Evolutionary conservation across 2,113 vertebrate species (phyloP).

Genomic region (Phrynosoma platyrhinos): DNA sequence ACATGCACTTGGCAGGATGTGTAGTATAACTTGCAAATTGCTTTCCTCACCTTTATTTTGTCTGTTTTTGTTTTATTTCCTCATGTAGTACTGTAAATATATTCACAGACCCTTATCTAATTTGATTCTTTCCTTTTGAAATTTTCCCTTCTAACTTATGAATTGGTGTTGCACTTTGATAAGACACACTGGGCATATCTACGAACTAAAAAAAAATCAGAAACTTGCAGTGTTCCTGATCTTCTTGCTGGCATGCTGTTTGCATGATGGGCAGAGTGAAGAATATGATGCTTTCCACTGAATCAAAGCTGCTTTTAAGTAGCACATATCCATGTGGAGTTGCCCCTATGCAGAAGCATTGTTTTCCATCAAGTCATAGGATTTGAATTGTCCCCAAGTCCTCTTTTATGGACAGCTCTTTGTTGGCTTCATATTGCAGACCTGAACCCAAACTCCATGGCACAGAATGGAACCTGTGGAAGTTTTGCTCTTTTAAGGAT

Average conservation of each 20-base stretch:
- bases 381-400: background rate
- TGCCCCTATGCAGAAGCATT: background rate
- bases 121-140: too few species aligned
- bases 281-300: background rate
- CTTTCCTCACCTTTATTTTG: background rate
- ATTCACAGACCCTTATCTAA: background rate
- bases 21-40: background rate
- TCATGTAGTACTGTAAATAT: background rate
- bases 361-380: background rate
- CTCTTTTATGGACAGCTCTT: constrained; percentile 8
- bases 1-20: background rate
- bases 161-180: background rate
- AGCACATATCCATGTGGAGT: background rate
- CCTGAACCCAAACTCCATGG: background rate
- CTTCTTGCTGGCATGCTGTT: background rate
- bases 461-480: constrained; percentile 14
- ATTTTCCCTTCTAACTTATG: background rate
- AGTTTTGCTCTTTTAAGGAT: constrained; percentile 28
- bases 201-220: background rate
- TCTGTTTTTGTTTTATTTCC: background rate
- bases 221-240: background rate
- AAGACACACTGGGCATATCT: too few species aligned
- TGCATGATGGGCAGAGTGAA: too few species aligned
- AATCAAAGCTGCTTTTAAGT: background rate
- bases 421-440: background rate